Percentiles rank a stretch among this genome's conserved stretches.
Evolutionary conservation across 92 coral and sea anemone species (phyloP).

Genomic region (Siderastrea siderea): DNA sequence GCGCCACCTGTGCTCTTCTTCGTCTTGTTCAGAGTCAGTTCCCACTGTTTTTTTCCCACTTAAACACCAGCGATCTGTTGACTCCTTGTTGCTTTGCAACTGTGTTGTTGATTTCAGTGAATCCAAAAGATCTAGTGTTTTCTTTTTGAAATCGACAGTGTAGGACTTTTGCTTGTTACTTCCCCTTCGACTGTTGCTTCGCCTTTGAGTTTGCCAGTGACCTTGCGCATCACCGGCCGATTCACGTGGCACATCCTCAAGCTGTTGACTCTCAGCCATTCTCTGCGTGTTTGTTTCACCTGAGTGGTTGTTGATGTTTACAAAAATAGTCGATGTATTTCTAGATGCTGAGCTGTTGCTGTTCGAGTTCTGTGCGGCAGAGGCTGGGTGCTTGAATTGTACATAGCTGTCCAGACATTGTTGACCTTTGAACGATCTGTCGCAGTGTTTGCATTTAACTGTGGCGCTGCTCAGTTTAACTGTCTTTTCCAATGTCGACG

Average conservation of each 20-base stretch:
- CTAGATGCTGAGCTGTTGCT: not conserved
- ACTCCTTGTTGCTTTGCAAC: slow-evolving; percentile 74
- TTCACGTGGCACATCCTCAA: not conserved
- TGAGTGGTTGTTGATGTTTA: too few species aligned
- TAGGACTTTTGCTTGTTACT: slow-evolving; percentile 59
- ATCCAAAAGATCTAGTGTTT: slow-evolving; percentile 73
- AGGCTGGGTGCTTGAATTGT: not conserved
- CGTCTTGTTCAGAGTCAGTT: slow-evolving; percentile 27
- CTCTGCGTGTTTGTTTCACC: not conserved
- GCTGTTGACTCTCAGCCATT: not conserved
- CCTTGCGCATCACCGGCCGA: not conserved
- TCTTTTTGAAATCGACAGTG: slow-evolving; percentile 72
- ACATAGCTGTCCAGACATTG: slow-evolving; percentile 40
- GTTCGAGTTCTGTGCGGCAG: not conserved
- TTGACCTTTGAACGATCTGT: slow-evolving; percentile 30
- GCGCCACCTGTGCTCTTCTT: slow-evolving; percentile 59
- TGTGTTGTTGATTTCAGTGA: slow-evolving; percentile 28
- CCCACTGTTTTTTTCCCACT: slow-evolving; percentile 74
- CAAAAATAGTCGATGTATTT: not conserved
- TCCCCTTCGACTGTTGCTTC: slow-evolving; percentile 51
- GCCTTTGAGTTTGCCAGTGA: not conserved
- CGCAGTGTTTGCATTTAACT: slow-evolving; percentile 53
- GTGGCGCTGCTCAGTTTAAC: slow-evolving; percentile 40
- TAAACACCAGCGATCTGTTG: slow-evolving; percentile 69
- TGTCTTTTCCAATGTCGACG: slow-evolving; percentile 31